Evolutionary conservation across 2,888 invertebrate genomes (phyloP).

Genomic region (Cryptocheilus praepositus): DNA sequence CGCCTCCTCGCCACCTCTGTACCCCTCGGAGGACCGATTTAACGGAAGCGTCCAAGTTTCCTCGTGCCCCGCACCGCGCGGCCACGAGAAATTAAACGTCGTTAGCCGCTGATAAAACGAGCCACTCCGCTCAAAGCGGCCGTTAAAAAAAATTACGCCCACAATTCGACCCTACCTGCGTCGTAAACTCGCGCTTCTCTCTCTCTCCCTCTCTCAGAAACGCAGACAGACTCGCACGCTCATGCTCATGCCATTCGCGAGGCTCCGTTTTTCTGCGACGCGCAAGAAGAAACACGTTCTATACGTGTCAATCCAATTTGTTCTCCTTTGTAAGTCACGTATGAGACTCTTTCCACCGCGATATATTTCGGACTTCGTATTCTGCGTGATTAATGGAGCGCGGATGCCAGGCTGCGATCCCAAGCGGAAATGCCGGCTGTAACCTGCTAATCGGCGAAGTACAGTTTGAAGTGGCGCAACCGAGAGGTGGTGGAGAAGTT

Average conservation of each 20-base stretch:
- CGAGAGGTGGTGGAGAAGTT: constrained; percentile 24
- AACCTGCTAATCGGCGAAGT: constrained; percentile 9
- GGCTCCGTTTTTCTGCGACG: no score
- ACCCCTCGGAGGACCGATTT: background rate
- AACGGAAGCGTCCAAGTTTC: constrained; percentile 22
- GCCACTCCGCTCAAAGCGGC: background rate
- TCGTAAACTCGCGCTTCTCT: background rate
- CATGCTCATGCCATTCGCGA: no score
- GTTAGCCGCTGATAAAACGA: constrained; percentile 14
- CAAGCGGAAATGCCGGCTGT: constrained; percentile 30
- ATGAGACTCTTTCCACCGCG: no score
- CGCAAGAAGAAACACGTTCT: no score
- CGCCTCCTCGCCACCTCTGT: no score
- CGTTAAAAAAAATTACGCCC: constrained; percentile 5
- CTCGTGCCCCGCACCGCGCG: constrained; percentile 14
- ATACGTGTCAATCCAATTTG: no score
- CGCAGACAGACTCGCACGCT: no score
- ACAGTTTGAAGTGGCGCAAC: constrained; percentile 13
- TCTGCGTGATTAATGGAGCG: no score
- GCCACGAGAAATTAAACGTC: background rate
- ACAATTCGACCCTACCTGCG: constrained; percentile 1
- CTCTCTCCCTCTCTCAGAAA: background rate
- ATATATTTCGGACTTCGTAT: no score
- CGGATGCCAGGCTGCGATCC: background rate
- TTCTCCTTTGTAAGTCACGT: no score